These are phyloP conservation scores for Caenorhabditis japonica DNA, from an alignment of 2,888 invertebrate genomes.

Conservation along the genomic window DNA sequence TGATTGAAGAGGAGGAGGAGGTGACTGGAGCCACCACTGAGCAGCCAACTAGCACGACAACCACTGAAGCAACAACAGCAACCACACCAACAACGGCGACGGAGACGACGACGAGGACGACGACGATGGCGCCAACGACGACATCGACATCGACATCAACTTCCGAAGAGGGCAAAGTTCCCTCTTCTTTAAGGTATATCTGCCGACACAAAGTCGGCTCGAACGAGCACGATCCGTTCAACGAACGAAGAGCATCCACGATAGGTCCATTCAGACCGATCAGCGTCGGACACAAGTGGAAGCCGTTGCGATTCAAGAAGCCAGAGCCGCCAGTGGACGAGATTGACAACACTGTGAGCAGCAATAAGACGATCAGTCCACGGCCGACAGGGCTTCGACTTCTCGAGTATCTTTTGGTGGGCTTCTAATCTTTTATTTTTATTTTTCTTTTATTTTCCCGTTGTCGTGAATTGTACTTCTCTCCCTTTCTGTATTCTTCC, in stretches of 20 bases:
- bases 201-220: conserved; percentile 58
- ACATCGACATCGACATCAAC: too few species aligned
- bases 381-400: conserved; percentile 47
- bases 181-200: conserved; percentile 59
- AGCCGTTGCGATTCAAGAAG: conserved; percentile 54
- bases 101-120: conserved; percentile 16
- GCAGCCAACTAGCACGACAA: conserved; percentile 22
- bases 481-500: conserved; percentile 19
- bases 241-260: conserved; percentile 57
- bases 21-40: conserved; percentile 19
- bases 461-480: conserved; percentile 11
- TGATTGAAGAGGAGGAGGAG: conserved; percentile 1
- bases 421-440: conserved; percentile 43
- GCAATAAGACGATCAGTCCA: conserved; percentile 18
- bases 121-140: conserved; percentile 17
- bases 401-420: conserved; percentile 66
- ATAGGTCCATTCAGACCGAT: conserved; percentile 64
- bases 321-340: conserved; percentile 35
- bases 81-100: conserved; percentile 13
- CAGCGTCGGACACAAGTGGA: conserved; percentile 55
- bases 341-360: conserved; percentile 10
- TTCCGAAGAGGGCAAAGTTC: conserved; percentile 14
- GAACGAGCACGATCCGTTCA: conserved; percentile 55
- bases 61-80: conserved; percentile 23
- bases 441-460: conserved; percentile 6